Evolutionary conservation across 2,888 invertebrate genomes (phyloP).

Genomic region (Ophion ventricosus): DNA sequence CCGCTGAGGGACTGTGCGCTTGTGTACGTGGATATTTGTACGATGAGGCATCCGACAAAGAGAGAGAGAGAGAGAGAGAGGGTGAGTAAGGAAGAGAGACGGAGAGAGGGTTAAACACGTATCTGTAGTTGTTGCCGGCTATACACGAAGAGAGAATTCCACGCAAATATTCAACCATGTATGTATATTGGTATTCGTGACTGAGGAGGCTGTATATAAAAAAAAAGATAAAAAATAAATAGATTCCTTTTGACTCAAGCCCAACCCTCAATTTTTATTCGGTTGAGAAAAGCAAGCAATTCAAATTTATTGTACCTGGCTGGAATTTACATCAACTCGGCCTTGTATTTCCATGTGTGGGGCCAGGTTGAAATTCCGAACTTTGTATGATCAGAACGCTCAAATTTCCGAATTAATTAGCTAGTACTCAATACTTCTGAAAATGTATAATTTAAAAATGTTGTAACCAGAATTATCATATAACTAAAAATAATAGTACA

Average conservation of each 20-base stretch:
- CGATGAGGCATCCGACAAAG: slow-evolving; percentile 11
- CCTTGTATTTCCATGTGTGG: not conserved
- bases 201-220: too few relatives aligned
- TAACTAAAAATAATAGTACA: too few relatives aligned
- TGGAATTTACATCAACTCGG: slow-evolving; percentile 5
- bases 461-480: too few relatives aligned
- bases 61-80: too few relatives aligned
- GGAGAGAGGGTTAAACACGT: not conserved
- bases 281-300: not conserved
- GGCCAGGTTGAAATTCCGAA: too few relatives aligned
- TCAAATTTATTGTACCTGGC: not conserved
- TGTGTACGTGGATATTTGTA: slow-evolving; percentile 36
- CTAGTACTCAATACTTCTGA: too few relatives aligned
- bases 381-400: too few relatives aligned
- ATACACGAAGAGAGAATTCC: not conserved
- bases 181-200: not conserved
- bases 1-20: slow-evolving; percentile 60
- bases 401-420: too few relatives aligned
- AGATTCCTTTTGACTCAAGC: not conserved
- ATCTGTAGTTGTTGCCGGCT: slow-evolving; percentile 28
- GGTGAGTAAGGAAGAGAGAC: too few relatives aligned
- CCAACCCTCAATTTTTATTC: not conserved
- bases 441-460: too few relatives aligned
- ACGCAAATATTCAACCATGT: not conserved
- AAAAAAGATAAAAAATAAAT: too few relatives aligned